Evolutionary conservation across 1,140 invertebrate species (phyloP).

Genomic region (Trichonephila clavata): DNA sequence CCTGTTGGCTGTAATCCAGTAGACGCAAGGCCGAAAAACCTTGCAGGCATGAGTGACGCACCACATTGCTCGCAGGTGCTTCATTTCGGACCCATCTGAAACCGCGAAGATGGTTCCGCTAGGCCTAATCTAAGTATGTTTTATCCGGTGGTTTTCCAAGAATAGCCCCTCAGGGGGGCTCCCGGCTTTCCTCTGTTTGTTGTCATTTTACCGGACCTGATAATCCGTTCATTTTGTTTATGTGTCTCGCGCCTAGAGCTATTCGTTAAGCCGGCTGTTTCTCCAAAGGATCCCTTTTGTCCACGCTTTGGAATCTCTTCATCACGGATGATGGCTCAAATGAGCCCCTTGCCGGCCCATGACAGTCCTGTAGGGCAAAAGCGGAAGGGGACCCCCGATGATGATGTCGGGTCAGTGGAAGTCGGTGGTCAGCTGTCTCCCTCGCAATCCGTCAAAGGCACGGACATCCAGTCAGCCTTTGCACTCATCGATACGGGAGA

Average conservation of each 20-base stretch:
- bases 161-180: conserved; percentile 47
- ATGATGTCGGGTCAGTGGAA: conserved; percentile 62
- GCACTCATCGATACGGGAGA: conserved; percentile 73
- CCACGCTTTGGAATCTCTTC: not conserved
- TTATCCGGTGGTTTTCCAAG: not conserved
- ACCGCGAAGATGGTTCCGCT: conserved; percentile 68
- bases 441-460: conserved; percentile 55
- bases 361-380: conserved; percentile 66
- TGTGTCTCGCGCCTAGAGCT: not conserved
- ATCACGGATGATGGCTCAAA: conserved; percentile 70
- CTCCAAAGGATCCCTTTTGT: not conserved
- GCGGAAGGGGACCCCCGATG: conserved; percentile 71
- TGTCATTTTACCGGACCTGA: not conserved
- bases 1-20: conserved; percentile 60
- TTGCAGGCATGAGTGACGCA: conserved; percentile 73
- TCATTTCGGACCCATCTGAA: conserved; percentile 23
- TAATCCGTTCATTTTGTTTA: not conserved
- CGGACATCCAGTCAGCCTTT: conserved; percentile 74
- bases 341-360: conserved; percentile 67
- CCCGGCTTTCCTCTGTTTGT: not conserved
- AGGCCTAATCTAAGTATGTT: conserved; percentile 65
- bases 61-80: conserved; percentile 61
- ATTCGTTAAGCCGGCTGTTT: not conserved
- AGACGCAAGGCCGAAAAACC: conserved; percentile 58
- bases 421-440: conserved; percentile 69